Conservation (phyloP, 2,113 vertebrate species). For the Cottus gobio region DNA sequence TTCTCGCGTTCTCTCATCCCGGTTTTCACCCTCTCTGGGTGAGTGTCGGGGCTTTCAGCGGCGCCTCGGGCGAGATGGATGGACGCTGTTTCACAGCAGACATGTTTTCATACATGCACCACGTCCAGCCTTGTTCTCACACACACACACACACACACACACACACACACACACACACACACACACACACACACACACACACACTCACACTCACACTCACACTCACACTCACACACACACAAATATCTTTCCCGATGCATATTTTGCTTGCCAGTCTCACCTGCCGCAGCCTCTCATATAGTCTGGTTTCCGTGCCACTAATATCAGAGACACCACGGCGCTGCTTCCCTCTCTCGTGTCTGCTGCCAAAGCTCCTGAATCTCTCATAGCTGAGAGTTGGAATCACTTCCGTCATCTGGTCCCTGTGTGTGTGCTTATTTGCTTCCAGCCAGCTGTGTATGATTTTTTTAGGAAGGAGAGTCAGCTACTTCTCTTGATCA, state of each 20-base stretch:
- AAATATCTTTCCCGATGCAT: not conserved
- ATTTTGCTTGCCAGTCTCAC: conserved; percentile 28
- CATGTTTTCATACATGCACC: conserved; percentile 48
- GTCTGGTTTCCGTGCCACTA: conserved; percentile 27
- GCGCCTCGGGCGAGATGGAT: conserved; percentile 60
- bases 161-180: too few relatives aligned
- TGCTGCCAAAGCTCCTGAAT: conserved; percentile 35
- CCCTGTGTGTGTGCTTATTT: conserved; percentile 16
- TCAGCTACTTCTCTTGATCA: conserved; percentile 49
- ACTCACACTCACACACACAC: not conserved
- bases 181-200: too few relatives aligned
- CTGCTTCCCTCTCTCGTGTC: conserved; percentile 1
- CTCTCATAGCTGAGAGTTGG: conserved; percentile 17
- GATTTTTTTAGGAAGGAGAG: conserved; percentile 38
- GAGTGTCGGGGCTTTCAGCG: conserved; percentile 39
- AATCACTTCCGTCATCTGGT: conserved; percentile 29
- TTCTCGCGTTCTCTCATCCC: conserved; percentile 52
- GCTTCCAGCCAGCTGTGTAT: conserved; percentile 42
- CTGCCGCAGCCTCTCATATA: conserved; percentile 5
- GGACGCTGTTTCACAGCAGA: conserved; percentile 40
- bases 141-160: too few relatives aligned
- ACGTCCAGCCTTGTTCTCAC: conserved; percentile 29
- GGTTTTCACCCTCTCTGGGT: conserved; percentile 47
- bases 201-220: not conserved
- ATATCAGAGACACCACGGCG: conserved; percentile 5